These are phyloP conservation scores for Opisthocomus hoazin DNA, from an alignment of 2,113 vertebrate genomes.

Conservation along the genomic window DNA sequence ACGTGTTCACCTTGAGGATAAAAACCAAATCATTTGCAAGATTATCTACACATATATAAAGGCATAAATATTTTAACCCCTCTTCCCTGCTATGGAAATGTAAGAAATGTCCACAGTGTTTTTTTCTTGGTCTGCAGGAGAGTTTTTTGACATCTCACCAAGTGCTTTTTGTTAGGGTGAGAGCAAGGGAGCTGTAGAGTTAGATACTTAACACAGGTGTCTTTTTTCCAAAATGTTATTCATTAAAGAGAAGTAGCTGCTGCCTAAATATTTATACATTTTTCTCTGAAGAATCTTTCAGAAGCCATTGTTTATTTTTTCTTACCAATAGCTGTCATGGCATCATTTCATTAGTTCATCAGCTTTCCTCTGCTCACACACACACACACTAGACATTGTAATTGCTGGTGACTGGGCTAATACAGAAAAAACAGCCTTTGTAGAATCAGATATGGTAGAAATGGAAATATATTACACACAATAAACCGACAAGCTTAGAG, in stretches of 20 bases:
- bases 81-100: accelerated
- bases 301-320: neutral
- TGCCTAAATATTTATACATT: neutral
- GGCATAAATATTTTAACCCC: neutral
- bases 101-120: neutral
- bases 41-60: neutral
- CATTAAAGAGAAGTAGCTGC: neutral
- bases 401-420: neutral
- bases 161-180: neutral
- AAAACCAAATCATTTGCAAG: neutral
- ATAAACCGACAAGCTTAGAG: neutral
- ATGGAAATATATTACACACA: neutral
- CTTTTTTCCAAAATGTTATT: neutral
- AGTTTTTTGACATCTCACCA: neutral
- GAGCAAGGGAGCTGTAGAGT: neutral
- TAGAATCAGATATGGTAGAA: neutral
- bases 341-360: neutral
- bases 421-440: neutral
- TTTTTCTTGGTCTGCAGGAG: neutral
- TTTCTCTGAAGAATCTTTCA: neutral
- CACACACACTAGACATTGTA: neutral
- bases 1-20: neutral
- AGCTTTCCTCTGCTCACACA: neutral
- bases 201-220: neutral
- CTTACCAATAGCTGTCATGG: neutral